Evolutionary conservation across 2,113 vertebrate species (phyloP).

Genomic region (Nesoenas mayeri): DNA sequence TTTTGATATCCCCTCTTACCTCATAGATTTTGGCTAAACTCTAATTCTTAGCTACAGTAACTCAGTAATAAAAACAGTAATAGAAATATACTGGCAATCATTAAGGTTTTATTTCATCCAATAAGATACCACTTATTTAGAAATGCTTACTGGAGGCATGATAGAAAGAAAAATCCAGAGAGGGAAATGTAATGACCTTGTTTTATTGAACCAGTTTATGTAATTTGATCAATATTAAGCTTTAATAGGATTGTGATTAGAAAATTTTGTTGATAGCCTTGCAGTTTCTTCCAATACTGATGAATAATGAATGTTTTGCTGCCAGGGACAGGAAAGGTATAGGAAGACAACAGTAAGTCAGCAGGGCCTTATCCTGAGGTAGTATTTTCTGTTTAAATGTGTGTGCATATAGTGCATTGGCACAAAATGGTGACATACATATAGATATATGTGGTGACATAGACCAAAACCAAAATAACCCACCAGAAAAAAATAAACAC

Average conservation of each 20-base stretch:
- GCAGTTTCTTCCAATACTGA: constrained; percentile 17
- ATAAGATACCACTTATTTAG: constrained; percentile 3
- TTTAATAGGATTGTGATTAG: constrained; percentile 43
- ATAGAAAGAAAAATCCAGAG: constrained; percentile 14
- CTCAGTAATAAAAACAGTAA: constrained; percentile 10
- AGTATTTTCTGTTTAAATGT: not conserved
- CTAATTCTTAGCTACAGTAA: constrained; percentile 1
- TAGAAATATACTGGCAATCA: not conserved
- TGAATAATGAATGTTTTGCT: not conserved
- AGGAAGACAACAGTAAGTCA: not conserved
- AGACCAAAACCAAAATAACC: not conserved
- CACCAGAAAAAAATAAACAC: not conserved
- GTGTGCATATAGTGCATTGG: not conserved
- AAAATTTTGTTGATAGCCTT: constrained; percentile 42
- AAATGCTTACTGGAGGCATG: not conserved
- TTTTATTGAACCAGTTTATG: constrained; percentile 55
- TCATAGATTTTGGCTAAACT: not conserved
- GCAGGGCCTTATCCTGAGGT: not conserved
- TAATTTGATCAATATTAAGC: constrained; percentile 61
- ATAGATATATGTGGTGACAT: not conserved
- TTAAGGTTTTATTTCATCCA: constrained; percentile 27
- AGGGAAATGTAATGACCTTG: constrained; percentile 41
- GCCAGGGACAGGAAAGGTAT: not conserved
- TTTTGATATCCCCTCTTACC: not conserved
- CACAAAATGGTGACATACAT: not conserved